These are phyloP conservation scores for Chelon auratus DNA, from an alignment of 2,797 vertebrate species.

Conservation along the genomic window DNA sequence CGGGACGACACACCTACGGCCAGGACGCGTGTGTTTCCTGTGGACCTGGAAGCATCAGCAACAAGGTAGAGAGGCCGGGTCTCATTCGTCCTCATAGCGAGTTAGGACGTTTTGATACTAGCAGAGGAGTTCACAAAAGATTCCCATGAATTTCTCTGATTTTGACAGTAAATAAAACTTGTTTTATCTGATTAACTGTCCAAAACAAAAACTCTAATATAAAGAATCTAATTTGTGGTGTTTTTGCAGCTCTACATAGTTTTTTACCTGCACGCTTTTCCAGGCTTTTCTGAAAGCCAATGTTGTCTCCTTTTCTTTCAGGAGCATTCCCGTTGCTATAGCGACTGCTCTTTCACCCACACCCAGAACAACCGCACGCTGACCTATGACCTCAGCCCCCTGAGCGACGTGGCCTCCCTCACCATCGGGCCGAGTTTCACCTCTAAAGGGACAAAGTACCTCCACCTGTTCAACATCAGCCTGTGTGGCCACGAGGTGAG, in stretches of 20 bases:
- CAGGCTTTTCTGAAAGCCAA: too few species aligned
- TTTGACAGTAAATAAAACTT: too few species aligned
- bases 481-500: conserved; percentile 93
- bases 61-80: conserved; percentile 80
- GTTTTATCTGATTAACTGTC: too few species aligned
- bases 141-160: too few species aligned
- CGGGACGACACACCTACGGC: conserved; percentile 91
- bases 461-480: conserved; percentile 97
- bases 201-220: too few species aligned
- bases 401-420: conserved; percentile 88
- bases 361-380: conserved; percentile 89
- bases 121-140: too few species aligned
- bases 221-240: too few species aligned
- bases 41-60: conserved; percentile 92
- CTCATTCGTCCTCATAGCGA: background rate
- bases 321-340: conserved; percentile 95
- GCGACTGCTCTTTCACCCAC: conserved; percentile 90
- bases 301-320: conserved; percentile 54
- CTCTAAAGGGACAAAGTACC: conserved; percentile 97
- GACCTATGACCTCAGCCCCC: conserved; percentile 90
- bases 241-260: too few species aligned
- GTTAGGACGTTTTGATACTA: too few species aligned
- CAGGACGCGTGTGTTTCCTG: conserved; percentile 90
- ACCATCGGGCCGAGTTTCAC: conserved; percentile 96
- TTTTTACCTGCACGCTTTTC: too few species aligned